phyloP scores from a whole-genome alignment of 2,113 vertebrate species.

The Azemiops feae region DNA sequence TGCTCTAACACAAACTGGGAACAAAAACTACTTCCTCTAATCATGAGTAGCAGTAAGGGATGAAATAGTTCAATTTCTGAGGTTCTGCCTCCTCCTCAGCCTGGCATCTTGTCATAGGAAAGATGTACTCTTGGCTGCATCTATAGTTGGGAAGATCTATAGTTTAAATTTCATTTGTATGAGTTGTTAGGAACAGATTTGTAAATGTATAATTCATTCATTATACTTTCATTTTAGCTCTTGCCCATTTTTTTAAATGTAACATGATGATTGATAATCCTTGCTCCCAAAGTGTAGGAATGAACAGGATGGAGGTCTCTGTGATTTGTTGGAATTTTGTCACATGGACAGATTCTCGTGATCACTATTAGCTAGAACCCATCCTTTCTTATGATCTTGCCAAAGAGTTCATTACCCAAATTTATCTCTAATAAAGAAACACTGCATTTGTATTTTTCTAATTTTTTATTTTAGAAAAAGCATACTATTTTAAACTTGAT shows the following conservation, averaged over 20 bases:
- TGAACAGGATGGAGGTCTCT: neutral
- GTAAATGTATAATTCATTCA: neutral
- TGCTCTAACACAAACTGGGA: neutral
- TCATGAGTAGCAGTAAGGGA: neutral
- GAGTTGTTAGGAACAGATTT: neutral
- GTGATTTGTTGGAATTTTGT: neutral
- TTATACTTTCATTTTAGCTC: neutral
- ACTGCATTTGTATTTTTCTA: neutral
- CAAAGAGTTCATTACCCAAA: neutral
- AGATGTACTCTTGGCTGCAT: neutral
- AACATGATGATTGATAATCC: neutral
- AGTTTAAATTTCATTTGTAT: neutral
- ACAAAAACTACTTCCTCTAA: neutral
- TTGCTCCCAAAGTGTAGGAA: neutral
- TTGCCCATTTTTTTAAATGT: neutral
- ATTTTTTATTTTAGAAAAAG: neutral
- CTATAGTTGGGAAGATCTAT: neutral
- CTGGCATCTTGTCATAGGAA: neutral
- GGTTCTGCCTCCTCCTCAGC: neutral
- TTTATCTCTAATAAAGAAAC: neutral
- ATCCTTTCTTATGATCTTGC: neutral
- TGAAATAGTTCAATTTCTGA: neutral
- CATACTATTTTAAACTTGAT: neutral
- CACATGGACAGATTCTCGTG: neutral
- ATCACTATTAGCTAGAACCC: neutral